Evolutionary conservation across 2,113 vertebrate genomes (phyloP).

Genomic region (Eidolon helvum): DNA sequence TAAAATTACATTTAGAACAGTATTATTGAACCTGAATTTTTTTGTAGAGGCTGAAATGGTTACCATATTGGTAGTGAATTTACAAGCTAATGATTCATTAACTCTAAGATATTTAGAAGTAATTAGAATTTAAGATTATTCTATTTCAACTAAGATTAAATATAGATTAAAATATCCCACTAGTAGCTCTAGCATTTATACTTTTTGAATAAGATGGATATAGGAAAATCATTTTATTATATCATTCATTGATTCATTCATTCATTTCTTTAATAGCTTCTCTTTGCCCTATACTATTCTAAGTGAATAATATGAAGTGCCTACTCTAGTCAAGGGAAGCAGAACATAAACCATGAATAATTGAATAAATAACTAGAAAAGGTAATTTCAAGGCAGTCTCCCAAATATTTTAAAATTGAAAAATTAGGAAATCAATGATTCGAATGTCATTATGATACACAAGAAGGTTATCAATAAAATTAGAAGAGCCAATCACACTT

Average conservation of each 20-base stretch:
- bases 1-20: not conserved
- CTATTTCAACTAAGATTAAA: not conserved
- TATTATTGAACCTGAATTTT: not conserved
- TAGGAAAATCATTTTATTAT: not conserved
- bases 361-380: not conserved
- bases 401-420: not conserved
- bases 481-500: not conserved
- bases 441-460: not conserved
- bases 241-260: not conserved
- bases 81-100: conserved; percentile 18
- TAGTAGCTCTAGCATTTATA: not conserved
- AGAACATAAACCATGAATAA: not conserved
- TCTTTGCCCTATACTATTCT: not conserved
- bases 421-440: conserved; percentile 4
- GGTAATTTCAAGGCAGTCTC: not conserved
- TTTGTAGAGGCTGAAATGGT: not conserved
- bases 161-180: not conserved
- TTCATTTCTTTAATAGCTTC: not conserved
- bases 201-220: not conserved
- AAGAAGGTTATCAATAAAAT: not conserved
- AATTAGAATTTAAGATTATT: conserved; percentile 26
- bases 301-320: not conserved
- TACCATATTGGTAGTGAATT: not conserved
- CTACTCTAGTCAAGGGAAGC: not conserved
- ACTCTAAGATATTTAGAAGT: conserved; percentile 2